Percentiles rank a stretch among this genome's conserved stretches.
phyloP scores from a whole-genome alignment of 2,797 vertebrate genomes.

The Kryptolebias ocellatus region DNA sequence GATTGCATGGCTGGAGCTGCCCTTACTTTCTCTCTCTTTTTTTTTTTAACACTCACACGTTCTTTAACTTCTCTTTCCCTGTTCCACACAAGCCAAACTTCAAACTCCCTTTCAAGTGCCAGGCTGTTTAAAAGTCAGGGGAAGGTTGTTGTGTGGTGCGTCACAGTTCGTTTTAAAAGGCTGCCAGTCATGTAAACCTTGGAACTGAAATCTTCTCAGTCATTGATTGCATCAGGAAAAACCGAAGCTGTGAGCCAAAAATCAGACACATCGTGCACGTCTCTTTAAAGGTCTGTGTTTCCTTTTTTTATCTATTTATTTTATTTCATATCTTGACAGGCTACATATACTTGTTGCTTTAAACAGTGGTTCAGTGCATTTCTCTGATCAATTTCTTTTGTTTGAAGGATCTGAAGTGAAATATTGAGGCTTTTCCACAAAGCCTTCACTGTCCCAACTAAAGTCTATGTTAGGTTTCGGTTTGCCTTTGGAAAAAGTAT shows the following conservation, averaged over 20 bases:
- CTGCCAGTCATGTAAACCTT: constrained; percentile 29
- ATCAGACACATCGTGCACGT: neutral
- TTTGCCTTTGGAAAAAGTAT: neutral
- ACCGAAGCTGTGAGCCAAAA: constrained; percentile 20
- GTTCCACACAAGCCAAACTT: constrained; percentile 17
- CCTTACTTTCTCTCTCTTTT: constrained; percentile 38
- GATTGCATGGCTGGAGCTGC: constrained; percentile 48
- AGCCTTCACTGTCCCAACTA: constrained; percentile 20
- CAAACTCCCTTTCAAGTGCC: constrained; percentile 35
- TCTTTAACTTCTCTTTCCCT: constrained; percentile 9
- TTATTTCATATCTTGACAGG: constrained; percentile 34
- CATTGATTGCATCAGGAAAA: constrained; percentile 46
- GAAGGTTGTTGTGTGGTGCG: constrained; percentile 33
- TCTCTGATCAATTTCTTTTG: constrained; percentile 10
- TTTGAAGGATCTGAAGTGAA: neutral
- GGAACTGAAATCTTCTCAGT: constrained; percentile 36
- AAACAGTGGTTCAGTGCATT: constrained; percentile 25
- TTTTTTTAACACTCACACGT: constrained; percentile 17
- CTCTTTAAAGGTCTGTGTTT: constrained; percentile 29
- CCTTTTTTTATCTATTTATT: neutral
- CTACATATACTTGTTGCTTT: constrained; percentile 1
- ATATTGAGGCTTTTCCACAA: constrained; percentile 31
- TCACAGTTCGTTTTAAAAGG: constrained; percentile 36
- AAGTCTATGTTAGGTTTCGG: neutral
- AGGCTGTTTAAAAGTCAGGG: constrained; percentile 44